Percentiles rank a stretch among this genome's conserved stretches.
phyloP scores from a whole-genome alignment of 2,888 invertebrate genomes.

The Drosophila paramelanica region DNA sequence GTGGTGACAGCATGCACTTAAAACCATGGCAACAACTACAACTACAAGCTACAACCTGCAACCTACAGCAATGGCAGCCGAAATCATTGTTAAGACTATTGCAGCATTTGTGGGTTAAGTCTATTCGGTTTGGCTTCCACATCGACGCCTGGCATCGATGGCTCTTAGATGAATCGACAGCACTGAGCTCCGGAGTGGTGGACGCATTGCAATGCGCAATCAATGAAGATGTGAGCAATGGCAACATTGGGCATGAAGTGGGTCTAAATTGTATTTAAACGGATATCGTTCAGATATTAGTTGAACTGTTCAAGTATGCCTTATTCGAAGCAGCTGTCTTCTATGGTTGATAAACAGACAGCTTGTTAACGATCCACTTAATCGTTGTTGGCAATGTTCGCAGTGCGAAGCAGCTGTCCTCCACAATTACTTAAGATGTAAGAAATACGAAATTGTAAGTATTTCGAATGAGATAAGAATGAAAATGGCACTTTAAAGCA shows the following conservation, averaged over 20 bases:
- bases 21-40: slow-evolving; percentile 4
- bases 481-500: too few species aligned
- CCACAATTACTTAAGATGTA: background rate
- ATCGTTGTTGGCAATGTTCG: background rate
- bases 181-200: slow-evolving; percentile 4
- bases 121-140: slow-evolving; percentile 1
- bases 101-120: slow-evolving; percentile 12
- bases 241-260: background rate
- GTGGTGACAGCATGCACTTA: slow-evolving; percentile 9
- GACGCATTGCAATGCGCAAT: background rate
- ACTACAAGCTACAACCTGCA: slow-evolving; percentile 32
- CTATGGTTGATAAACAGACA: background rate
- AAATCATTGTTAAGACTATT: slow-evolving; percentile 27
- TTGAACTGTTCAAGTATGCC: background rate
- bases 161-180: slow-evolving; percentile 7
- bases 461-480: too few species aligned
- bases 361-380: background rate
- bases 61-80: background rate
- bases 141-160: slow-evolving; percentile 1
- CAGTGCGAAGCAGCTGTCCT: background rate
- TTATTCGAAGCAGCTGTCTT: background rate
- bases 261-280: background rate
- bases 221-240: background rate
- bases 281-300: background rate
- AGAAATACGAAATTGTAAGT: too few species aligned